Evolutionary conservation across 2,113 vertebrate genomes (phyloP).

Genomic region (Nannospalax galili): DNA sequence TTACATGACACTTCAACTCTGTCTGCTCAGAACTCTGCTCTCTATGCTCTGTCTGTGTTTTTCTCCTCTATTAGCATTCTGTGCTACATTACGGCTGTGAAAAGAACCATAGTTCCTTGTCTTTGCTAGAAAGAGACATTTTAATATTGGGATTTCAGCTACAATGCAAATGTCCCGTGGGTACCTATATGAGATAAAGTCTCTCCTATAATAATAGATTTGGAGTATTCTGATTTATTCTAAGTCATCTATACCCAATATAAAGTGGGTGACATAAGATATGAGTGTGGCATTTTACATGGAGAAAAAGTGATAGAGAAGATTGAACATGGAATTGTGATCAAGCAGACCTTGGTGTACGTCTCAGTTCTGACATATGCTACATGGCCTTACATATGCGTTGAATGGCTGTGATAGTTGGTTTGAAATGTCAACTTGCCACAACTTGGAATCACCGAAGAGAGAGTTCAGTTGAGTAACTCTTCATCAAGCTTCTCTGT

Average conservation of each 20-base stretch:
- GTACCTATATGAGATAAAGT: not conserved
- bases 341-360: not conserved
- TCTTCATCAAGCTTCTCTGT: too few relatives aligned
- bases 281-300: not conserved
- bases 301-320: not conserved
- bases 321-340: not conserved
- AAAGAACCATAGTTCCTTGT: slow-evolving; percentile 61
- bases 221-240: not conserved
- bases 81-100: slow-evolving; percentile 21
- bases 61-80: slow-evolving; percentile 73
- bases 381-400: not conserved
- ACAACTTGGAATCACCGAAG: too few relatives aligned
- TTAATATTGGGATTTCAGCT: slow-evolving; percentile 58
- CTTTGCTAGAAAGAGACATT: slow-evolving; percentile 62
- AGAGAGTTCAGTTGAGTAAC: too few relatives aligned
- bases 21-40: slow-evolving; percentile 66
- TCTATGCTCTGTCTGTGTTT: slow-evolving; percentile 40
- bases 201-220: not conserved
- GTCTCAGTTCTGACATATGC: not conserved
- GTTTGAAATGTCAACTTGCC: too few relatives aligned
- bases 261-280: not conserved
- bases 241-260: not conserved
- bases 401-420: not conserved
- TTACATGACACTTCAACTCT: slow-evolving; percentile 61
- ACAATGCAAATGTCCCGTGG: slow-evolving; percentile 29